Conservation (phyloP, 2,113 vertebrate species). For the Entomyzon cyanotis region DNA sequence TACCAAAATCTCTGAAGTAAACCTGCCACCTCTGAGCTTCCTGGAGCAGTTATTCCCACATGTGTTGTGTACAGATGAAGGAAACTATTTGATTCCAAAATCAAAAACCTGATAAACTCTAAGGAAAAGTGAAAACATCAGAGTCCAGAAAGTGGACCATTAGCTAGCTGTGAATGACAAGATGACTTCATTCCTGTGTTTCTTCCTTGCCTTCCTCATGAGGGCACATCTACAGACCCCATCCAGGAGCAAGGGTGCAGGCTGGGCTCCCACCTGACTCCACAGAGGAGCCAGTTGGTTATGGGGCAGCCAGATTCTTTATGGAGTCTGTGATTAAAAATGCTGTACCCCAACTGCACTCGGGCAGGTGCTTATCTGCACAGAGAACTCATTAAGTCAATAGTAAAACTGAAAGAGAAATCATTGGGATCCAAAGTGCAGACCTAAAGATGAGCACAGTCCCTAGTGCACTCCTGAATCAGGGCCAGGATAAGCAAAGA, state of each 20-base stretch:
- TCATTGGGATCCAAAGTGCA: background rate
- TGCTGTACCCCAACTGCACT: background rate
- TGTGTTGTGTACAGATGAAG: background rate
- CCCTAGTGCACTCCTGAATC: background rate
- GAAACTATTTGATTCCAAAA: background rate
- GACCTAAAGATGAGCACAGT: background rate
- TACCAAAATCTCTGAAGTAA: background rate
- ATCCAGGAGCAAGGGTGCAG: background rate
- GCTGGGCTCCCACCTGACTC: background rate
- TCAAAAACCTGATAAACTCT: background rate
- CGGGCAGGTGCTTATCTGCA: background rate
- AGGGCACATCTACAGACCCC: background rate
- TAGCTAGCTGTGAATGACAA: background rate
- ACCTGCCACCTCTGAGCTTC: background rate
- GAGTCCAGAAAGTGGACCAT: background rate
- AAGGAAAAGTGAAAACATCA: background rate
- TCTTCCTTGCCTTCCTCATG: background rate
- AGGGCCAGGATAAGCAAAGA: constrained; percentile 52
- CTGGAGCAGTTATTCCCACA: background rate
- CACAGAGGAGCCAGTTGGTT: background rate
- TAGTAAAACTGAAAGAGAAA: background rate
- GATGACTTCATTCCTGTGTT: background rate
- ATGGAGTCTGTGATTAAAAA: background rate
- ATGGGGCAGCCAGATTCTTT: background rate
- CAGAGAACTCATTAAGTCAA: background rate